A percentile compares a stretch with the other conserved stretches of the same genome.
Conservation (phyloP, 2,888 invertebrate species). For the Drosophila vallismaia region DNA sequence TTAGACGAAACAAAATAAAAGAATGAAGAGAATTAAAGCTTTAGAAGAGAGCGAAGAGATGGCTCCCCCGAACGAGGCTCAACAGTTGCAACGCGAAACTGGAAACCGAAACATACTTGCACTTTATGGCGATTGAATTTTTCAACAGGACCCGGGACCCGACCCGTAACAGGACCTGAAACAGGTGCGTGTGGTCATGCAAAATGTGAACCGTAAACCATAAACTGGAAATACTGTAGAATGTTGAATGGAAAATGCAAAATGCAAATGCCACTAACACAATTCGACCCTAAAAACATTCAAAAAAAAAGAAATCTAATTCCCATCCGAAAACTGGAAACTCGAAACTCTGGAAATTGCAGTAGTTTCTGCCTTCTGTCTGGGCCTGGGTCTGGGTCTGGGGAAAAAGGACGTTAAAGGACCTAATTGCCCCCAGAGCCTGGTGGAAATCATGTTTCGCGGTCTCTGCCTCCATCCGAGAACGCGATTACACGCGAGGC, state of each 20-base stretch:
- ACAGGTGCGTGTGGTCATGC: slow-evolving; percentile 39
- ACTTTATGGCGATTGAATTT: slow-evolving; percentile 7
- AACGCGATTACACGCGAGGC: neutral
- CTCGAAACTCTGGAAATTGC: no score
- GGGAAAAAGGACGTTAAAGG: no score
- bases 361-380: no score
- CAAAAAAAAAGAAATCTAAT: no score
- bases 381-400: no score
- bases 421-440: neutral
- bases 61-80: neutral
- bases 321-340: neutral
- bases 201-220: slow-evolving; percentile 29
- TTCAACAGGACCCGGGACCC: neutral
- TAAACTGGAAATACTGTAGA: no score
- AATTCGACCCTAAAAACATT: neutral
- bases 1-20: neutral
- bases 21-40: neutral
- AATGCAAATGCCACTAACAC: slow-evolving; percentile 47
- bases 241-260: neutral
- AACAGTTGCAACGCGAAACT: neutral
- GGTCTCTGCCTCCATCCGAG: no score
- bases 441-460: no score
- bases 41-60: no score
- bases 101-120: neutral
- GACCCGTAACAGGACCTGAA: no score